A percentile compares a stretch with the other conserved stretches of the same genome.
These are phyloP conservation scores for human DNA, from an alignment of 2,113 vertebrate genomes.

Conservation along the genomic window DNA sequence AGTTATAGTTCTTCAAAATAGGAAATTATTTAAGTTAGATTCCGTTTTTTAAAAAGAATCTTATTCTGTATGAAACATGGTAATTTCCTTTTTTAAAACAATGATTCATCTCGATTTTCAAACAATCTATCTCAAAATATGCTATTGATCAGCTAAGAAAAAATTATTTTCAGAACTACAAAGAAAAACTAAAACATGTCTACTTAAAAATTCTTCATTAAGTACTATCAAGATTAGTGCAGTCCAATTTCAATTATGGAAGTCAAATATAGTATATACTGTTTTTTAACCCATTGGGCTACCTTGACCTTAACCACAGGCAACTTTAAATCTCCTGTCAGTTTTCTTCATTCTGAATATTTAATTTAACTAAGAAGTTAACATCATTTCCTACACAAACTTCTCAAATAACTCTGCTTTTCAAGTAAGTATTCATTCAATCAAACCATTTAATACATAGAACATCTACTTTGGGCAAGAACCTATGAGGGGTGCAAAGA, in stretches of 20 bases:
- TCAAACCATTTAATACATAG: not conserved
- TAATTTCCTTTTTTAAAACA: not conserved
- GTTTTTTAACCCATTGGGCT: not conserved
- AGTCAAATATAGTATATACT: not conserved
- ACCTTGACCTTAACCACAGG: not conserved
- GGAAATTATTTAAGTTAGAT: not conserved
- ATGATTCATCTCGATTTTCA: constrained; percentile 6
- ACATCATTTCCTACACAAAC: not conserved
- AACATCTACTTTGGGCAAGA: not conserved
- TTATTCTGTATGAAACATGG: not conserved
- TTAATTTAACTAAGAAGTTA: not conserved
- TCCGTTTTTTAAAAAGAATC: constrained; percentile 15
- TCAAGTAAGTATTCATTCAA: not conserved
- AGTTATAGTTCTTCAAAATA: constrained; percentile 10
- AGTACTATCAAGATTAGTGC: not conserved
- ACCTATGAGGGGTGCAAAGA: not conserved
- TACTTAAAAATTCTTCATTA: constrained; percentile 9
- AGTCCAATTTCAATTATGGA: not conserved
- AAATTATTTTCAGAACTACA: constrained; percentile 29
- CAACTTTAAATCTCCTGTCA: not conserved
- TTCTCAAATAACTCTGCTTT: not conserved
- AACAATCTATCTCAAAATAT: constrained; percentile 23
- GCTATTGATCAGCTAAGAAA: constrained; percentile 19
- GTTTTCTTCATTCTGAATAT: constrained; percentile 7
- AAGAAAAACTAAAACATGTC: not conserved